Conservation (phyloP, 1,140 invertebrate species). For the Conopomorpha cramerella region DNA sequence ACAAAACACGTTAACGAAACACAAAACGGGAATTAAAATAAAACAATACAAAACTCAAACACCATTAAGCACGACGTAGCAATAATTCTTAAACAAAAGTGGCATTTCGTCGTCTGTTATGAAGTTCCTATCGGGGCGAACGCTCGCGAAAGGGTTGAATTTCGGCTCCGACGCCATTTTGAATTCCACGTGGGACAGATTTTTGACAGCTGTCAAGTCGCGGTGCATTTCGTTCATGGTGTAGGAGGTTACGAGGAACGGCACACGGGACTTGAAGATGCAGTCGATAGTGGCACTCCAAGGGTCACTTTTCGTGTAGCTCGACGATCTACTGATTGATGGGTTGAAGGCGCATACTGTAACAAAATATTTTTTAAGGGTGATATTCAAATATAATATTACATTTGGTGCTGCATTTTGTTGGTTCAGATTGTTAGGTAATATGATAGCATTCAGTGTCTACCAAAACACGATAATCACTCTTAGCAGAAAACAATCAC, state of each 20-base stretch:
- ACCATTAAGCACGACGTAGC: slow-evolving; percentile 30
- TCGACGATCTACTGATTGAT: slow-evolving; percentile 68
- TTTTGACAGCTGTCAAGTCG: slow-evolving; percentile 58
- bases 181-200: slow-evolving; percentile 31
- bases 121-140: slow-evolving; percentile 74
- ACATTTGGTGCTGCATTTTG: no score
- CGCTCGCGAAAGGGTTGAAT: slow-evolving; percentile 67
- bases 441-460: no score
- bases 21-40: no score
- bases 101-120: slow-evolving; percentile 71
- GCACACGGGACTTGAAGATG: slow-evolving; percentile 53
- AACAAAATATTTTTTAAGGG: no score
- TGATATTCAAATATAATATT: no score
- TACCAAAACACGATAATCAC: no score
- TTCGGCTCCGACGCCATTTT: slow-evolving; percentile 57
- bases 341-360: slow-evolving; percentile 73
- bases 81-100: slow-evolving; percentile 75
- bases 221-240: slow-evolving; percentile 66
- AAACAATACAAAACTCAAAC: slow-evolving; percentile 7
- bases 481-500: no score
- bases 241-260: slow-evolving; percentile 69
- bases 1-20: no score
- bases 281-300: slow-evolving; percentile 68
- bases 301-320: slow-evolving; percentile 64
- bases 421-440: no score